A percentile compares a stretch with the other conserved stretches of the same genome.
phyloP scores from a whole-genome alignment of 1,140 invertebrate species.

The Elymnias hypermnestra region DNA sequence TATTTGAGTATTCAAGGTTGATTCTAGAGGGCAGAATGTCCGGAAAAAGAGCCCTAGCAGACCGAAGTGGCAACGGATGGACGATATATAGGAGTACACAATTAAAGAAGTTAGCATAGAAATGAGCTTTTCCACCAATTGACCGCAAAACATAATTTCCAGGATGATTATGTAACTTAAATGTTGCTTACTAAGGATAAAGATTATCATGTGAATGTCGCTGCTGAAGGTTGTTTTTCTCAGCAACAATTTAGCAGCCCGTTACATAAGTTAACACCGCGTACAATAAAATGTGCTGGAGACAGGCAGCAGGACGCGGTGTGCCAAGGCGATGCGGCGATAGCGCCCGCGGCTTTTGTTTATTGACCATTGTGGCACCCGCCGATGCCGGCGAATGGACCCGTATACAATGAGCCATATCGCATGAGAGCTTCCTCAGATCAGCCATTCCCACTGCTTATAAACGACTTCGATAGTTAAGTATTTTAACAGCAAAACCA shows the following conservation, averaged over 20 bases:
- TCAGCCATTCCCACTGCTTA: conserved; percentile 12
- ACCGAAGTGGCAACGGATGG: too few species aligned
- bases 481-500: not conserved
- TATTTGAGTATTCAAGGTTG: too few species aligned
- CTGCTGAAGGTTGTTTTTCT: too few species aligned
- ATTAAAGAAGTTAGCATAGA: too few species aligned
- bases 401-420: conserved; percentile 39
- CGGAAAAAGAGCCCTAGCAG: too few species aligned
- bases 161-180: too few species aligned
- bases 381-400: conserved; percentile 39
- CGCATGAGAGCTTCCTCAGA: conserved; percentile 22
- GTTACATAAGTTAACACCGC: conserved; percentile 30
- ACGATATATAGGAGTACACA: too few species aligned
- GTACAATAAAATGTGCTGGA: conserved; percentile 54
- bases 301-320: conserved; percentile 57
- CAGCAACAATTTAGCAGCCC: conserved; percentile 7
- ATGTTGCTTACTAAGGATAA: too few species aligned
- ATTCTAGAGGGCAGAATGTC: too few species aligned
- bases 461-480: not conserved
- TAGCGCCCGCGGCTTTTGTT: conserved; percentile 55
- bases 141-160: too few species aligned
- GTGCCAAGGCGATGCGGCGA: conserved; percentile 52
- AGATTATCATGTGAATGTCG: too few species aligned
- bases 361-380: conserved; percentile 59
- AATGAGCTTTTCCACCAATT: too few species aligned